phyloP scores from a whole-genome alignment of 2,113 vertebrate genomes.

The Aphelocoma coerulescens region DNA sequence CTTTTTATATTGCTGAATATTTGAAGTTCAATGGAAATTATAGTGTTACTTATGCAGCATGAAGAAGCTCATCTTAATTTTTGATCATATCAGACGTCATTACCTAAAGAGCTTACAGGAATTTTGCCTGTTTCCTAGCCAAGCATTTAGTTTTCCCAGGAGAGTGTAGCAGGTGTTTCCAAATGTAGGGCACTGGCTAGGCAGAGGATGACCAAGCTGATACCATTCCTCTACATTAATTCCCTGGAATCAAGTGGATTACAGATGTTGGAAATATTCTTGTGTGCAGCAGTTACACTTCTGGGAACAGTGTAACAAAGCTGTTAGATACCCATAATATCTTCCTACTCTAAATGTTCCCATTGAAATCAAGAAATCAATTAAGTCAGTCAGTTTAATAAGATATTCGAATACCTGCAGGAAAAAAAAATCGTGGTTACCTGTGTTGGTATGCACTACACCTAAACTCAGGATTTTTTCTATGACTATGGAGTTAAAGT shows the following conservation, averaged over 20 bases:
- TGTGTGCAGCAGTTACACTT: not conserved
- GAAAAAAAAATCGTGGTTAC: not conserved
- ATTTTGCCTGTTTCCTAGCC: not conserved
- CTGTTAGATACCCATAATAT: not conserved
- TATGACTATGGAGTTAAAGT: not conserved
- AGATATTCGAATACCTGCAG: not conserved
- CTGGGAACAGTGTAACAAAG: not conserved
- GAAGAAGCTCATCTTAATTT: not conserved
- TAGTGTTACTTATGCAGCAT: not conserved
- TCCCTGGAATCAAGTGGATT: not conserved
- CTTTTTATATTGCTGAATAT: not conserved
- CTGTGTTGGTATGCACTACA: not conserved
- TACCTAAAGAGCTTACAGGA: not conserved
- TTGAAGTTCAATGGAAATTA: not conserved
- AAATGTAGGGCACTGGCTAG: not conserved
- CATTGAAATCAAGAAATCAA: not conserved
- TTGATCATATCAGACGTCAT: rapidly evolving
- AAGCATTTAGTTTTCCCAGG: not conserved
- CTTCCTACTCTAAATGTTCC: not conserved
- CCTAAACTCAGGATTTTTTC: not conserved
- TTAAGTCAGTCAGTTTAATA: not conserved
- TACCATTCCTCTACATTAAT: not conserved
- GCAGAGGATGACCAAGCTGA: not conserved
- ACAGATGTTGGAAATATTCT: not conserved
- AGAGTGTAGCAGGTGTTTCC: not conserved